phyloP scores from a whole-genome alignment of 2,113 vertebrate species.

The Reinhardtius hippoglossoides region DNA sequence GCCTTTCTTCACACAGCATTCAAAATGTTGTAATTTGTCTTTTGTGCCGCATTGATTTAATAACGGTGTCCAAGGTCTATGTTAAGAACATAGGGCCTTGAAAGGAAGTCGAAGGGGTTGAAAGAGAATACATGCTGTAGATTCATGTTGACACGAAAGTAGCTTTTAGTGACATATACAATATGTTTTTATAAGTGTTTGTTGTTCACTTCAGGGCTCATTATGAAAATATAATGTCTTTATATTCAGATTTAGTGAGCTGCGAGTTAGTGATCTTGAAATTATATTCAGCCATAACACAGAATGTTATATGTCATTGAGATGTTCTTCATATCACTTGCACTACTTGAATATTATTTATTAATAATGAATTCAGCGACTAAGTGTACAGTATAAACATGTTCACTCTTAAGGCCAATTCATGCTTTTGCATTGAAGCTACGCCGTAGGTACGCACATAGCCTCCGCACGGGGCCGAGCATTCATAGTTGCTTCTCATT shows the following conservation, averaged over 20 bases:
- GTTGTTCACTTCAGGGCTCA: conserved; percentile 5
- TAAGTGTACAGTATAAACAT: background rate
- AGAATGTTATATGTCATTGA: background rate
- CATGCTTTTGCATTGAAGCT: too few relatives aligned
- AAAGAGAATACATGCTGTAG: background rate
- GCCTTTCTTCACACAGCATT: conserved; percentile 4
- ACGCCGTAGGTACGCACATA: too few relatives aligned
- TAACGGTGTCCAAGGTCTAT: background rate
- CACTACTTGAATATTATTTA: background rate
- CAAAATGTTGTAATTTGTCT: background rate
- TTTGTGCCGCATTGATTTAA: background rate
- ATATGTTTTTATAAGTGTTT: conserved; percentile 2
- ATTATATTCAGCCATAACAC: background rate
- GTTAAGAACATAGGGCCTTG: conserved; percentile 34
- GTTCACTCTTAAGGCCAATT: background rate
- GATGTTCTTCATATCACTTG: background rate
- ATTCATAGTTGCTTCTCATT: too few relatives aligned
- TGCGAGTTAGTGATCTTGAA: background rate
- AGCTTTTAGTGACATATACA: conserved; percentile 11
- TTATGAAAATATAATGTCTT: background rate
- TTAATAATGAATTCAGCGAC: background rate
- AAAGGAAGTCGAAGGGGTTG: conserved; percentile 19
- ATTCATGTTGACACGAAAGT: conserved; percentile 6
- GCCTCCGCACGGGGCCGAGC: too few relatives aligned
- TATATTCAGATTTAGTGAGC: background rate